phyloP scores from a whole-genome alignment of 2,888 invertebrate genomes.

The Nudaria mundana region DNA sequence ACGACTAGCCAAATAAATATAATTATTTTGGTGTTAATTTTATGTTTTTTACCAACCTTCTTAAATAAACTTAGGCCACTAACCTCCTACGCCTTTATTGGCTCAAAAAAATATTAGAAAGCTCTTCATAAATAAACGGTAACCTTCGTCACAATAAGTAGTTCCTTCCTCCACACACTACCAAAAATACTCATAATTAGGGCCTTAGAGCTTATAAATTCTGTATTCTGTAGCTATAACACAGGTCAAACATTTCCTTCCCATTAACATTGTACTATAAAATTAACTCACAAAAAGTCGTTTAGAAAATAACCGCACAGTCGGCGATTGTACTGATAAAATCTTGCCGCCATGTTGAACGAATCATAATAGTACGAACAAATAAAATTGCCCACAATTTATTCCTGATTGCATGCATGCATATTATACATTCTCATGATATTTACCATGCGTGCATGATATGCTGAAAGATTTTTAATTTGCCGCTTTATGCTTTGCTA shows the following conservation, averaged over 20 bases:
- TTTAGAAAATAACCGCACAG: constrained; percentile 12
- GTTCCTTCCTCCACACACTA: neutral
- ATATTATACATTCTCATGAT: neutral
- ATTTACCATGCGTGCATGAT: neutral
- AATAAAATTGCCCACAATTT: constrained; percentile 3
- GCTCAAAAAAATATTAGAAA: no score
- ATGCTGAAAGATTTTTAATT: neutral
- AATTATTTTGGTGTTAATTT: no score
- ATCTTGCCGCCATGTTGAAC: constrained; percentile 12
- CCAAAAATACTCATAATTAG: constrained; percentile 5
- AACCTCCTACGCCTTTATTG: neutral
- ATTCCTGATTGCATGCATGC: constrained; percentile 1
- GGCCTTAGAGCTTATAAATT: constrained; percentile 6
- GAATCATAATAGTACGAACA: constrained; percentile 8
- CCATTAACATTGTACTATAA: constrained; percentile 6
- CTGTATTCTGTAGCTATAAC: constrained; percentile 1
- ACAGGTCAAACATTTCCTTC: constrained; percentile 17
- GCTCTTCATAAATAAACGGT: neutral
- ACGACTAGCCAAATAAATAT: no score
- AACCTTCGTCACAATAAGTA: neutral
- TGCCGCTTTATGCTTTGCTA: neutral
- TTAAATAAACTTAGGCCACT: no score
- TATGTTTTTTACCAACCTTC: no score
- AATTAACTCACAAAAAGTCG: constrained; percentile 10
- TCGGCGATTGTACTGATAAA: constrained; percentile 14